Conservation (phyloP, 2,797 vertebrate genomes). For the Margarornis squamiger region DNA sequence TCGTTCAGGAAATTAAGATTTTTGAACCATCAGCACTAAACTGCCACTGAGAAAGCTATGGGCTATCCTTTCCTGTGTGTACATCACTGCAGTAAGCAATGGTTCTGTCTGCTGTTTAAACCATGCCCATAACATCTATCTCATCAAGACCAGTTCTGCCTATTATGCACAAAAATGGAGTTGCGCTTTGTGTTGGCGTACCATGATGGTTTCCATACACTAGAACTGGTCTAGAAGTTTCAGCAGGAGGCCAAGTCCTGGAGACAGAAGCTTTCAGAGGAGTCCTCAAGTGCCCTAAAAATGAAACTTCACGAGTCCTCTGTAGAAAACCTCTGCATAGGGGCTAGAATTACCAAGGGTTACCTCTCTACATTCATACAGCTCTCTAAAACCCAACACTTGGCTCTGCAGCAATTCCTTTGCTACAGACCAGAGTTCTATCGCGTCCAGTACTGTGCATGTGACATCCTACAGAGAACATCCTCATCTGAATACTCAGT, state of each 20-base stretch:
- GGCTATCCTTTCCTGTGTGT: too few species aligned
- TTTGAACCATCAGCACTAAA: not conserved
- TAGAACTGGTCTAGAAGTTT: not conserved
- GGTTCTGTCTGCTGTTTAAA: not conserved
- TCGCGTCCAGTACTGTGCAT: rapidly evolving
- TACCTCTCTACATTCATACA: not conserved
- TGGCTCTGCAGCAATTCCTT: not conserved
- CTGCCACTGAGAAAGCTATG: not conserved
- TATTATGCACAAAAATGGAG: not conserved
- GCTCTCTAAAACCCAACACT: not conserved
- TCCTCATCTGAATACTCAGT: not conserved
- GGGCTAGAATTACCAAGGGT: not conserved
- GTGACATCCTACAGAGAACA: not conserved
- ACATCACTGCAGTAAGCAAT: not conserved
- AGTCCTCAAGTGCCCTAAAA: not conserved
- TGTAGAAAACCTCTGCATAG: not conserved
- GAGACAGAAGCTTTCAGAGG: not conserved
- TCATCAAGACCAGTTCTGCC: not conserved
- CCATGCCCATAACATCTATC: not conserved
- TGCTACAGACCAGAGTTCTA: not conserved
- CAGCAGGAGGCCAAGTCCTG: not conserved
- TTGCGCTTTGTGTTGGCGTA: not conserved
- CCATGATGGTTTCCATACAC: not conserved
- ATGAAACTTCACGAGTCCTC: not conserved
- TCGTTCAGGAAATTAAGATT: not conserved